phyloP scores from a whole-genome alignment of 2,797 vertebrate genomes.

The Megaceryle alcyon region DNA sequence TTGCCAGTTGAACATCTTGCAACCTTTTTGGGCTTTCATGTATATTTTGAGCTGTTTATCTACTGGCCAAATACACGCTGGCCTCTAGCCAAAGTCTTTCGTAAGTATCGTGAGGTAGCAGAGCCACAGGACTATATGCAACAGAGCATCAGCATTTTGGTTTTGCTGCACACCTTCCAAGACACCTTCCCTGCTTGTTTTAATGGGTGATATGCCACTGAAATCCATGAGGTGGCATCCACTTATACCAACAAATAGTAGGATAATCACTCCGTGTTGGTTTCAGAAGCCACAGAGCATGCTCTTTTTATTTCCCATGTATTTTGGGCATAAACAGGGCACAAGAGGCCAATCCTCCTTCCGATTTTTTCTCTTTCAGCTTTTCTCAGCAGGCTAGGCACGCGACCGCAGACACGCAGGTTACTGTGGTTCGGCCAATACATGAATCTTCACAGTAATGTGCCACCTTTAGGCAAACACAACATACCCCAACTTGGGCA shows the following conservation, averaged over 20 bases:
- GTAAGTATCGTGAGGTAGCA: slow-evolving; percentile 12
- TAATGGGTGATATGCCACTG: neutral
- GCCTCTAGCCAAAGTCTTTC: neutral
- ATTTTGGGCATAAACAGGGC: slow-evolving; percentile 14
- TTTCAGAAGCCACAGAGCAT: slow-evolving; percentile 30
- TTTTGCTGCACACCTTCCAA: slow-evolving; percentile 9
- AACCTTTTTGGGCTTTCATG: neutral
- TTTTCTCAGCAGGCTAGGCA: neutral
- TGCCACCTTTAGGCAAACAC: neutral
- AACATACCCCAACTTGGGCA: rapidly evolving
- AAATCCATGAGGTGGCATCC: slow-evolving; percentile 33
- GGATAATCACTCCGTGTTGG: neutral
- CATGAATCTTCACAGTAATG: too few relatives aligned
- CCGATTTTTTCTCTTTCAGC: neutral
- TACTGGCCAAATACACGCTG: neutral
- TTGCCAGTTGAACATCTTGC: neutral
- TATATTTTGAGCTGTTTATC: neutral
- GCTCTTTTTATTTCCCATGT: slow-evolving; percentile 7
- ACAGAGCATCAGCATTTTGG: neutral
- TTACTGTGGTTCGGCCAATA: too few relatives aligned
- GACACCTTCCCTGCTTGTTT: neutral
- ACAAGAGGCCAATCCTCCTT: neutral
- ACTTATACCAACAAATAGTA: neutral
- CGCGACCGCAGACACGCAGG: too few relatives aligned
- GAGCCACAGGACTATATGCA: neutral